phyloP scores from a whole-genome alignment of 1,140 invertebrate genomes.

The Ooceraea biroi region DNA sequence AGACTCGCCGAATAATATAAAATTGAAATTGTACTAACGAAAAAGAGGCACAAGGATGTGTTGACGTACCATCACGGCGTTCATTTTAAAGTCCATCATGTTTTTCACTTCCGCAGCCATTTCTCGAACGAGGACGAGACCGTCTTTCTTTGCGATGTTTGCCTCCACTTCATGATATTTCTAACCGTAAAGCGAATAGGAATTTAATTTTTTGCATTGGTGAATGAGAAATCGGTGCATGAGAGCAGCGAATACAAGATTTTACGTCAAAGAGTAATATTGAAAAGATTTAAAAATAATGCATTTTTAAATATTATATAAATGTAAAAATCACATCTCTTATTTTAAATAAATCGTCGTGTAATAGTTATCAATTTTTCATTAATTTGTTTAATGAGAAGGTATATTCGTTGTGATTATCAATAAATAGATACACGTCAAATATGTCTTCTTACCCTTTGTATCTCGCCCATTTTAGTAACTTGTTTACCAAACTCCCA shows the following conservation, averaged over 20 bases:
- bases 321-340: not conserved
- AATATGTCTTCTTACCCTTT: conserved; percentile 89
- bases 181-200: conserved; percentile 82
- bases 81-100: conserved; percentile 96
- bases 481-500: conserved; percentile 95
- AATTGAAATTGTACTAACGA: not conserved
- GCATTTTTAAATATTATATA: not conserved
- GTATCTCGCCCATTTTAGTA: conserved; percentile 95
- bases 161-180: conserved; percentile 92
- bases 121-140: conserved; percentile 93
- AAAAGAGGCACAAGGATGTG: not conserved
- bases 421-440: not conserved
- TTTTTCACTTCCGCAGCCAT: conserved; percentile 95
- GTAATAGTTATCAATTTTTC: not conserved
- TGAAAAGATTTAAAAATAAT: not conserved
- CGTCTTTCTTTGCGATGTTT: conserved; percentile 92
- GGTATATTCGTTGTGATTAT: not conserved
- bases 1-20: conserved; percentile 10
- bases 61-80: conserved; percentile 93
- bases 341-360: not conserved
- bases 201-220: no score
- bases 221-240: not conserved
- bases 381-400: not conserved
- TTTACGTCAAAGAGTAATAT: not conserved
- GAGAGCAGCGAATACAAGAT: not conserved